Evolutionary conservation across 1,140 invertebrate genomes (phyloP).

Genomic region (Musca vetustissima): DNA sequence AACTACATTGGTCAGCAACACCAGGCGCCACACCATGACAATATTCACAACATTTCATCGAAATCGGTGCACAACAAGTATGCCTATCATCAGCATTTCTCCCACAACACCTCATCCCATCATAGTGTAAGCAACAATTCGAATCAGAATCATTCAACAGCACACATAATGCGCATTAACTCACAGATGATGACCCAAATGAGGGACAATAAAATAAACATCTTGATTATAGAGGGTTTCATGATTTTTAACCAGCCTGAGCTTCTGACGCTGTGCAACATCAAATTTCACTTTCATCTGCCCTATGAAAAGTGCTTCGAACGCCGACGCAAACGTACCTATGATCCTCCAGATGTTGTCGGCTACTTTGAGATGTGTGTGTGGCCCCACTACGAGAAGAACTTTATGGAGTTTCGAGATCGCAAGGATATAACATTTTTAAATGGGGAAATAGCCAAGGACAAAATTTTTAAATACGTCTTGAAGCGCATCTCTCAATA

Average conservation of each 20-base stretch:
- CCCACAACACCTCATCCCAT: conserved; percentile 29
- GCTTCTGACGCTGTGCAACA: conserved; percentile 66
- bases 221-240: conserved; percentile 77
- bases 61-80: conserved; percentile 18
- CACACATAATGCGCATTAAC: conserved; percentile 40
- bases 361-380: conserved; percentile 78
- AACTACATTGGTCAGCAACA: conserved; percentile 36
- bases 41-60: conserved; percentile 2
- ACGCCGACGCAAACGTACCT: conserved; percentile 64
- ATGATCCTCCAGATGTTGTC: conserved; percentile 75
- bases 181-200: conserved; percentile 37
- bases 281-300: conserved; percentile 73
- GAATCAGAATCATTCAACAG: conserved; percentile 29
- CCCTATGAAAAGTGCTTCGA: conserved; percentile 66
- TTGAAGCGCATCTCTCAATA: conserved; percentile 48
- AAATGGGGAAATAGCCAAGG: conserved; percentile 49
- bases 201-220: conserved; percentile 55
- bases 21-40: conserved; percentile 2
- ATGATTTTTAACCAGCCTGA: conserved; percentile 71
- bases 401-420: conserved; percentile 48
- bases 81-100: conserved; percentile 31
- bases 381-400: conserved; percentile 70
- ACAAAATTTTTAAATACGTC: conserved; percentile 51
- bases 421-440: conserved; percentile 51
- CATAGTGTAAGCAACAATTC: conserved; percentile 29